These are phyloP conservation scores for Stegodyphus mimosarum DNA, from an alignment of 1,140 invertebrate species.

Conservation along the genomic window DNA sequence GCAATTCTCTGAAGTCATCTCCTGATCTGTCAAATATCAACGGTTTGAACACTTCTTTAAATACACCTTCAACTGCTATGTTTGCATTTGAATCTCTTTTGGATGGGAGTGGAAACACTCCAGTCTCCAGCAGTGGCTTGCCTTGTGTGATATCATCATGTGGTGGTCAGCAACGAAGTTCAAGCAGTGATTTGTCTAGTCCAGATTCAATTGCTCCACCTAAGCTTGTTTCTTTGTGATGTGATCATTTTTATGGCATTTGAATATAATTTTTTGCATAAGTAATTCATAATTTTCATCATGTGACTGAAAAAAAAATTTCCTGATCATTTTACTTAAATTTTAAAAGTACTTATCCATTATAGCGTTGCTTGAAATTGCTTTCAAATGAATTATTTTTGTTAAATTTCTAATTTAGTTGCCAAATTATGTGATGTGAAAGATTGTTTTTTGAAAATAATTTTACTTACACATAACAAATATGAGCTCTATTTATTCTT, in stretches of 20 bases:
- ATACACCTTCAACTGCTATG: conserved; percentile 87
- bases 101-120: conserved; percentile 90
- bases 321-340: too few relatives aligned
- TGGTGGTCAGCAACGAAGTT: conserved; percentile 77
- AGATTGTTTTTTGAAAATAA: too few relatives aligned
- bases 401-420: too few relatives aligned
- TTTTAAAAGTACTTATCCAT: too few relatives aligned
- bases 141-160: conserved; percentile 73
- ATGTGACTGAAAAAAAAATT: too few relatives aligned
- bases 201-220: conserved; percentile 76
- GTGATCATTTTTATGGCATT: neutral
- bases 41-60: conserved; percentile 80
- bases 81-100: conserved; percentile 94
- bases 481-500: too few relatives aligned
- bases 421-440: too few relatives aligned
- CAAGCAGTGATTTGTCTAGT: conserved; percentile 73
- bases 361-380: too few relatives aligned
- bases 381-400: too few relatives aligned
- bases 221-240: conserved; percentile 79
- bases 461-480: too few relatives aligned
- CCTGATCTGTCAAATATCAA: conserved; percentile 34
- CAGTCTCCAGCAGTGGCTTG: conserved; percentile 74
- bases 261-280: too few relatives aligned
- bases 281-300: too few relatives aligned
- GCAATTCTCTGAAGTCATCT: conserved; percentile 59